These are phyloP conservation scores for Forbesichthys papilliferus DNA, from an alignment of 2,113 vertebrate genomes.

Conservation along the genomic window DNA sequence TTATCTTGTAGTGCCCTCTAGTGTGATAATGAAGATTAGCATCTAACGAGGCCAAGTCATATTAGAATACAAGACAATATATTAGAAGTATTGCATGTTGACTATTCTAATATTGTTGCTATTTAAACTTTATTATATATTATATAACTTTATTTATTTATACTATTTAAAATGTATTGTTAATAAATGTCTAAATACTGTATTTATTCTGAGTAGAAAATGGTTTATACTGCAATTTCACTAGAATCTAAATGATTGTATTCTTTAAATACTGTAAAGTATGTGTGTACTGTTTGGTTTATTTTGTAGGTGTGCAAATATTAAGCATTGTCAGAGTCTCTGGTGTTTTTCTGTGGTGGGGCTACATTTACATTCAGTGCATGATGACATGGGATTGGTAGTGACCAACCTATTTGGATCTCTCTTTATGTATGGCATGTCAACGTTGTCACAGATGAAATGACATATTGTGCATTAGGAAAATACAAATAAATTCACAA, in stretches of 20 bases:
- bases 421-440: neutral
- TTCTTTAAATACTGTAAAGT: too few relatives aligned
- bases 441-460: slow-evolving; percentile 11
- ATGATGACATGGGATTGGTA: slow-evolving; percentile 4
- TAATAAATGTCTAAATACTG: neutral
- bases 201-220: too few relatives aligned
- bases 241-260: too few relatives aligned
- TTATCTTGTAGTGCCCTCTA: slow-evolving; percentile 43
- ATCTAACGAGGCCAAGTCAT: neutral
- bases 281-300: too few relatives aligned
- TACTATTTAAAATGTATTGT: neutral
- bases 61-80: neutral
- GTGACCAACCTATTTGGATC: slow-evolving; percentile 58
- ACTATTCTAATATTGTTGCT: neutral
- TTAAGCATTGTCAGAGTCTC: too few relatives aligned
- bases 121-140: neutral
- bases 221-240: too few relatives aligned
- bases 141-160: too few relatives aligned
- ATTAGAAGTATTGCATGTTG: neutral
- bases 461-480: slow-evolving; percentile 48
- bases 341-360: neutral
- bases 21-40: slow-evolving; percentile 15
- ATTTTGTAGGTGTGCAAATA: too few relatives aligned
- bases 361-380: slow-evolving; percentile 5
- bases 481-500: slow-evolving; percentile 41